Conservation (phyloP, 1,140 invertebrate genomes). For the Saccostrea echinata region DNA sequence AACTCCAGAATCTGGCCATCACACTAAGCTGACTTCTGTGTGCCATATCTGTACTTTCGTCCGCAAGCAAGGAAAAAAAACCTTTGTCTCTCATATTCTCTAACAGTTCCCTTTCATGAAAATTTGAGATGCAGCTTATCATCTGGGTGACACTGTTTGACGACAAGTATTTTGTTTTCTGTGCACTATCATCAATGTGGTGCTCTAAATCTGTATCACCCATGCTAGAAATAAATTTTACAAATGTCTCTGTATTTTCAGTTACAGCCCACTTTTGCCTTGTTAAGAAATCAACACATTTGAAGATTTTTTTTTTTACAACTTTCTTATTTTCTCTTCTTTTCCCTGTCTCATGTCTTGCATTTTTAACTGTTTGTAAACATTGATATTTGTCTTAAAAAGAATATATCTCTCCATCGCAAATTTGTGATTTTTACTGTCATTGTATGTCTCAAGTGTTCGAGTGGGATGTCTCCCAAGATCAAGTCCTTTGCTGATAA, state of each 20-base stretch:
- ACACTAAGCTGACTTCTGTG: constrained; percentile 34
- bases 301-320: background rate
- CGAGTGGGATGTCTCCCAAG: no score
- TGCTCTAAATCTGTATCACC: constrained; percentile 31
- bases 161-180: constrained; percentile 5
- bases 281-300: constrained; percentile 30
- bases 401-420: no score
- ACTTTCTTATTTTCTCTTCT: no score
- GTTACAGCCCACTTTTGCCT: background rate
- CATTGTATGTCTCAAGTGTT: no score
- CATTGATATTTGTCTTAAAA: no score
- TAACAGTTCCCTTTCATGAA: constrained; percentile 5
- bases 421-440: no score
- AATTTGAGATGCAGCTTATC: constrained; percentile 1
- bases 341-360: background rate
- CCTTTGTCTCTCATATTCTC: background rate
- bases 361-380: no score
- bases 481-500: no score
- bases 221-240: constrained; percentile 26
- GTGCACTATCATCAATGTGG: background rate
- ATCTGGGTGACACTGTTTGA: constrained; percentile 43
- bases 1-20: background rate
- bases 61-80: background rate
- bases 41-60: constrained; percentile 29
- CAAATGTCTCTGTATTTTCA: background rate